phyloP scores from a whole-genome alignment of 92 coral and sea anemone species.

The Actinostola sp. region DNA sequence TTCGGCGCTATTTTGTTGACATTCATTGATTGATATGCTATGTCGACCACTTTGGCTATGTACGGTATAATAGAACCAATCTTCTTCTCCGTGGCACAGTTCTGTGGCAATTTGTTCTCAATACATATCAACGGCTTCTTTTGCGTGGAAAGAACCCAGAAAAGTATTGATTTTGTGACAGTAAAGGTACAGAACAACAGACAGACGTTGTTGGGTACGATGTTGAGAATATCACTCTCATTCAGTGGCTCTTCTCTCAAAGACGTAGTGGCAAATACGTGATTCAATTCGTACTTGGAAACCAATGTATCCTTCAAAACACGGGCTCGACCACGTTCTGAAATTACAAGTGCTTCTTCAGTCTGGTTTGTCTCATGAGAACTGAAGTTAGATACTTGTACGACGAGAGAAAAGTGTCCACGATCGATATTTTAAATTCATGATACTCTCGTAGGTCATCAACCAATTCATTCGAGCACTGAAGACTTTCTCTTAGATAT shows the following conservation, averaged over 20 bases:
- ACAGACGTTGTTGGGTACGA: background rate
- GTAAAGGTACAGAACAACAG: background rate
- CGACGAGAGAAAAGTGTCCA: background rate
- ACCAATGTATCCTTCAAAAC: slow-evolving; percentile 8
- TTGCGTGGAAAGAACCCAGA: background rate
- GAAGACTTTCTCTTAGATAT: background rate
- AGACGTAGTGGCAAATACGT: background rate
- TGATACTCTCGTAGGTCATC: background rate
- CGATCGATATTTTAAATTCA: slow-evolving; percentile 13
- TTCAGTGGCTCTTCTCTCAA: background rate
- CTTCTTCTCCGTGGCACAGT: background rate
- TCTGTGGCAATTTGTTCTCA: background rate
- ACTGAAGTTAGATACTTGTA: slow-evolving; percentile 2
- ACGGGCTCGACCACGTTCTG: slow-evolving; percentile 26
- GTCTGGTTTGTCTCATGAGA: background rate
- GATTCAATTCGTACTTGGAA: background rate
- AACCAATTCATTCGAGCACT: background rate
- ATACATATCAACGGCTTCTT: background rate
- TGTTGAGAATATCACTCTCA: background rate
- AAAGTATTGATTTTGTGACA: background rate
- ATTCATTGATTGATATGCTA: background rate
- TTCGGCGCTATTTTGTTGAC: background rate
- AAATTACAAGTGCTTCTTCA: slow-evolving; percentile 6
- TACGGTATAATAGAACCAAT: background rate
- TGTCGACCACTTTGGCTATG: background rate